Percentiles rank a stretch among this genome's conserved stretches.
Evolutionary conservation across 92 coral and sea anemone species (phyloP).

Genomic region (Heliopora coerulea): DNA sequence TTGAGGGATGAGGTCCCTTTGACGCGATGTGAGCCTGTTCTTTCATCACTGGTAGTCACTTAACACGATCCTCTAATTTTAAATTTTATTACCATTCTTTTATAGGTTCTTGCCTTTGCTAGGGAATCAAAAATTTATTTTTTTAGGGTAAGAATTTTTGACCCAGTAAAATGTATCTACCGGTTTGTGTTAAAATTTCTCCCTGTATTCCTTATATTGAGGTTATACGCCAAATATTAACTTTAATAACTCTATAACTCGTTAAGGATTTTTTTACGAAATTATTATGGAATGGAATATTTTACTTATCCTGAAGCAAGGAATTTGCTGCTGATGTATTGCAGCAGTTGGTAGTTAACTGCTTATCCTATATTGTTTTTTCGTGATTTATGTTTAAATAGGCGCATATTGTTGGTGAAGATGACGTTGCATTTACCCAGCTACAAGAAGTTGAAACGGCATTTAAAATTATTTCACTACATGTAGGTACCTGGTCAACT

Average conservation of each 20-base stretch:
- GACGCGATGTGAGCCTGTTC: too few relatives aligned
- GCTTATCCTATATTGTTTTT: too few relatives aligned
- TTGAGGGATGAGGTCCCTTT: too few relatives aligned
- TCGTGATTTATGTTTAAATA: too few relatives aligned
- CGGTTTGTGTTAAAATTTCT: not conserved
- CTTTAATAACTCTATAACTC: not conserved
- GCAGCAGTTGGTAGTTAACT: too few relatives aligned
- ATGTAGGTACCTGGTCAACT: conserved; percentile 52
- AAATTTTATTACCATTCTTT: not conserved
- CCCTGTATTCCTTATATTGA: too few relatives aligned
- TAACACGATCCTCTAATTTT: not conserved
- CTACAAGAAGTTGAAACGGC: conserved; percentile 73
- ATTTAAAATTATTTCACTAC: conserved; percentile 81
- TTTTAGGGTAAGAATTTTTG: conserved; percentile 63
- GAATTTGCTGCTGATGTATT: too few relatives aligned
- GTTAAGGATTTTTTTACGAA: not conserved
- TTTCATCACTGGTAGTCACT: too few relatives aligned
- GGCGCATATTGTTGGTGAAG: conserved; percentile 67
- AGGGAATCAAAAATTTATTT: conserved; percentile 81
- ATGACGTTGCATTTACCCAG: conserved; percentile 67
- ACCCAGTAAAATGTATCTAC: not conserved
- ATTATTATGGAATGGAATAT: too few relatives aligned
- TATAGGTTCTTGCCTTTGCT: conserved; percentile 88
- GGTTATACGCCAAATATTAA: not conserved
- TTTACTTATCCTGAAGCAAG: too few relatives aligned